phyloP scores from a whole-genome alignment of 2,888 invertebrate species.

The Pegoplata infirma region DNA sequence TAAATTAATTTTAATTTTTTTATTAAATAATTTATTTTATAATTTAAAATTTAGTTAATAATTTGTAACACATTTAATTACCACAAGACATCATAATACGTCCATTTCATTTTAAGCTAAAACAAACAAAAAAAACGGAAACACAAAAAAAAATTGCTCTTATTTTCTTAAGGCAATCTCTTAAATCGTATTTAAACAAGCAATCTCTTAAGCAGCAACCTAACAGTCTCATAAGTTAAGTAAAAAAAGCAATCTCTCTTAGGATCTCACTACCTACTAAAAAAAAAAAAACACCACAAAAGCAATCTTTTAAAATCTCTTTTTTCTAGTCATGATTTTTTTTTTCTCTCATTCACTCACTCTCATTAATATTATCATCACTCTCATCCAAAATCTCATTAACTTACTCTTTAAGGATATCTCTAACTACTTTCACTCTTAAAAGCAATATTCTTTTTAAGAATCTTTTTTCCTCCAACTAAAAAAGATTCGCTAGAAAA shows the following conservation, averaged over 20 bases:
- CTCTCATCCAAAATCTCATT: constrained; percentile 5
- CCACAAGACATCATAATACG: constrained; percentile 72
- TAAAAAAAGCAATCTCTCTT: constrained; percentile 40
- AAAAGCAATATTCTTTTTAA: constrained; percentile 44
- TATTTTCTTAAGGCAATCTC: constrained; percentile 26
- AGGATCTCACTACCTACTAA: too few relatives aligned
- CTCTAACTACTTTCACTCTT: constrained; percentile 44
- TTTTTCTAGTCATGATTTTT: constrained; percentile 14
- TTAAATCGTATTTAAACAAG: constrained; percentile 16
- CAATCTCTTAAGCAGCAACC: constrained; percentile 41
- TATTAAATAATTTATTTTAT: constrained; percentile 15
- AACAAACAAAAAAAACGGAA: too few relatives aligned
- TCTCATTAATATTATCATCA: constrained; percentile 30
- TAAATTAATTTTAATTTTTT: background rate
- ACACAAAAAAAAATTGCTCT: background rate
- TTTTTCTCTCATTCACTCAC: constrained; percentile 24
- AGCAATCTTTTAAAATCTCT: background rate
- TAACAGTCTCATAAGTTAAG: background rate
- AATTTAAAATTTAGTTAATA: constrained; percentile 40
- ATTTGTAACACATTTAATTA: constrained; percentile 59
- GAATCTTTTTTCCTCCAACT: constrained; percentile 29
- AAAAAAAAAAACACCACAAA: too few relatives aligned
- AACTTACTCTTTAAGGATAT: constrained; percentile 12
- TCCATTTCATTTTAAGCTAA: constrained; percentile 67
- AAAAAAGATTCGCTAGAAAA: constrained; percentile 57